phyloP scores from a whole-genome alignment of 2,888 invertebrate species.

The Limnephilus lunatus region DNA sequence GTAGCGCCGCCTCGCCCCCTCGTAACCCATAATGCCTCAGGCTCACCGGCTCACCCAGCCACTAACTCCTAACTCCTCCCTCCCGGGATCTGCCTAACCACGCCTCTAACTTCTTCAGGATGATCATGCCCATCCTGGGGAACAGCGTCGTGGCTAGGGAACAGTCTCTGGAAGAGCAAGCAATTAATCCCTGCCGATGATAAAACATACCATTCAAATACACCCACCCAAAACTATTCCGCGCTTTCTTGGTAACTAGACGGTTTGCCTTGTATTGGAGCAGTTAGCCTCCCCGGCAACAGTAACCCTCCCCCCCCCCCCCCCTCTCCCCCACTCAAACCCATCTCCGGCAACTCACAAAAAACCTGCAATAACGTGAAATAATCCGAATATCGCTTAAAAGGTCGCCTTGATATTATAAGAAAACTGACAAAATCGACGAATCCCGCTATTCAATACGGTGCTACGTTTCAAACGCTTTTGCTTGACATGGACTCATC shows the following conservation, averaged over 20 bases:
- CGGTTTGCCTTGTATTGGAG: constrained; percentile 42
- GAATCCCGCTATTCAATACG: constrained; percentile 32
- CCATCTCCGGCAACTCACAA: constrained; percentile 15
- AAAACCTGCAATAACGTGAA: constrained; percentile 35
- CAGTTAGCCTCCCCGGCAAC: constrained; percentile 1
- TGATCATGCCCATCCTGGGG: constrained; percentile 62
- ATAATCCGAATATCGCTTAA: constrained; percentile 52
- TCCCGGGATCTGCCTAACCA: background rate
- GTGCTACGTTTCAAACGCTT: constrained; percentile 42
- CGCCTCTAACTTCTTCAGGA: constrained; percentile 42
- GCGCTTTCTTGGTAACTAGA: constrained; percentile 27
- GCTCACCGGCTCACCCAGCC: constrained; percentile 25
- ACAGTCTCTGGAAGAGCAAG: constrained; percentile 17
- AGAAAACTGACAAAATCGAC: constrained; percentile 17
- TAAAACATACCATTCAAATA: background rate
- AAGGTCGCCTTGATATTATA: constrained; percentile 6
- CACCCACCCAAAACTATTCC: constrained; percentile 5
- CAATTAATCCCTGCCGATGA: constrained; percentile 26
- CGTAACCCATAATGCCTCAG: constrained; percentile 26
- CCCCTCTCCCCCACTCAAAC: background rate
- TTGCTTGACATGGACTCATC: constrained; percentile 19
- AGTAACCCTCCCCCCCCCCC: constrained; percentile 21
- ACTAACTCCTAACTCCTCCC: constrained; percentile 50
- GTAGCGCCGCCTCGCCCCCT: background rate
- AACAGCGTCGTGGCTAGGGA: background rate